Conservation (phyloP, 2,888 invertebrate species). For the Drosophila mimica region DNA sequence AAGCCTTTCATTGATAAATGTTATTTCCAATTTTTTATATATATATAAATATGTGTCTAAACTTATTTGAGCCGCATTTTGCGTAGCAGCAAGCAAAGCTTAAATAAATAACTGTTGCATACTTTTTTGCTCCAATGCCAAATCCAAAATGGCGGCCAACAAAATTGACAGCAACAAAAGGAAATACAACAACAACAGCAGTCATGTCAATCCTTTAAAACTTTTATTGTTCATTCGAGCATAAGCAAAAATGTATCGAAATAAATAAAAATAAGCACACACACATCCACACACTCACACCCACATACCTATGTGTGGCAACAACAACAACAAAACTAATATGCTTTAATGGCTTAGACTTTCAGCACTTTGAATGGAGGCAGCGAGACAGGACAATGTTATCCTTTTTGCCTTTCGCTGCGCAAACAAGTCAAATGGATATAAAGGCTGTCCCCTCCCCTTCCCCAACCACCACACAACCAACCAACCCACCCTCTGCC, state of each 20-base stretch:
- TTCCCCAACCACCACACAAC: not conserved
- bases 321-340: slow-evolving; percentile 64
- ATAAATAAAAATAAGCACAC: slow-evolving; percentile 60
- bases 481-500: too few species aligned
- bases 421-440: slow-evolving; percentile 78
- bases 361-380: slow-evolving; percentile 77
- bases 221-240: slow-evolving; percentile 73
- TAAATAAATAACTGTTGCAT: slow-evolving; percentile 67
- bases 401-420: slow-evolving; percentile 69
- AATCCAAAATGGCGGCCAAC: slow-evolving; percentile 64
- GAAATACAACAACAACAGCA: slow-evolving; percentile 21
- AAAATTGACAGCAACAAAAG: slow-evolving; percentile 27
- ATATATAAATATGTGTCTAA: not conserved
- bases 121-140: slow-evolving; percentile 20
- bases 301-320: slow-evolving; percentile 7
- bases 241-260: slow-evolving; percentile 69
- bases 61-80: not conserved
- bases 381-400: slow-evolving; percentile 64
- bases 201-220: slow-evolving; percentile 74
- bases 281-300: not conserved
- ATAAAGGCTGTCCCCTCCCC: slow-evolving; percentile 48
- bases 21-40: not conserved
- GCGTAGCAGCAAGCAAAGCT: not conserved
- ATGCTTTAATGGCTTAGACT: slow-evolving; percentile 79
- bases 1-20: not conserved